Base-by-base conservation (phyloP, 1,140 invertebrate species). In the Archivesica marissinica region DNA sequence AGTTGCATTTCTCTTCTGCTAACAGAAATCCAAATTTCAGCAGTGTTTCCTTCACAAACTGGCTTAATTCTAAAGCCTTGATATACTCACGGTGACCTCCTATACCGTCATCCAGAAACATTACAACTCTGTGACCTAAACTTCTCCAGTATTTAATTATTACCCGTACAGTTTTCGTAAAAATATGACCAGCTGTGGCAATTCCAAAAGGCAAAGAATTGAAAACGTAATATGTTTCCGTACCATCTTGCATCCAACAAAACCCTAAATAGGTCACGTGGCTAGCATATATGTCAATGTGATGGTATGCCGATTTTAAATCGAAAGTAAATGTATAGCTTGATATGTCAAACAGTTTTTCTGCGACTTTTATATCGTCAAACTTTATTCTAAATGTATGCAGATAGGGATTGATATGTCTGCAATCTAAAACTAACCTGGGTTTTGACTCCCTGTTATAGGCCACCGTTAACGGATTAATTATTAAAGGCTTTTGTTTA, bases 391-490 rank as follows among this genome's bases (percentile, higher is more conserved):
- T n/a, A n/a, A n/a, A n/a, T n/a, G n/a, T n/a, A n/a, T n/a, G n/a
- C n/a, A n/a, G n/a, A n/a, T n/a, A n/a, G n/a, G n/a, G n/a, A 66
- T 87, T 84, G 15, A 87, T 75, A 50, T 87, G 81, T 38, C 77
- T 80, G 35, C 75, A 79, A 44, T 85, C 83, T 47, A 79, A 30
- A 15, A 85, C 76, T 23, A 72, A 52, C 23, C 76, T 13, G 13
- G 52, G 64, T 38, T 79, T 79, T 39, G 47, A 52, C 75, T 23
- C 28, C 52, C 75, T 78, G 39, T 79, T 64, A 38, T 25, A 78
- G 0, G 72, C 79, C 25, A 83, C 74, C 15, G 79, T 87, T 30
- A 87, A 39, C 17, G 79, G 79, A 72, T 83, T 87, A 6, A 87
- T 23, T 7, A 87, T 64, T 13, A n/a, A 13, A 20, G 79, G 86